Percentiles rank a stretch among this genome's conserved stretches.
phyloP scores from a whole-genome alignment of 1,140 invertebrate genomes.

The Coenobita brevimanus region DNA sequence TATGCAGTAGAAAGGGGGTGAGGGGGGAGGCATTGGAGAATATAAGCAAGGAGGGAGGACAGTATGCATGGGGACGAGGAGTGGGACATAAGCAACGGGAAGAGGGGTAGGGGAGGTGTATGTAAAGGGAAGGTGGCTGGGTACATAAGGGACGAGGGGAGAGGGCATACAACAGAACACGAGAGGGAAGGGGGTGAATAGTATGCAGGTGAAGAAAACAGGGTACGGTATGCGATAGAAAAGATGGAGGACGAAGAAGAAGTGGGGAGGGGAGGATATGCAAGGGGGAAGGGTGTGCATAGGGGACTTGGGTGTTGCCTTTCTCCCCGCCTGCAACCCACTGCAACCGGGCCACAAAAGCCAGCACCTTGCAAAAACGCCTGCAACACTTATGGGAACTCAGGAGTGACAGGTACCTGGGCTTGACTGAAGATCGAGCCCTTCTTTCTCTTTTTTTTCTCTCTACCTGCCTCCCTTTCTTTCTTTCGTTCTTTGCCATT shows the following conservation, averaged over 20 bases:
- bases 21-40: no score
- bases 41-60: no score
- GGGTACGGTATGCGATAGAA: neutral
- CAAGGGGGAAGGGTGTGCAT: no score
- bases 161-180: neutral
- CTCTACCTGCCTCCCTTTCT: no score
- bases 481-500: no score
- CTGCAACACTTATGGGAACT: neutral
- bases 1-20: no score
- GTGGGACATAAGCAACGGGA: neutral
- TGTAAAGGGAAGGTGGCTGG: neutral
- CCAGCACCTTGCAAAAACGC: neutral
- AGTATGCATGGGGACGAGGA: neutral
- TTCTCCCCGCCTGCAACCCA: slow-evolving; percentile 3
- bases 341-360: neutral
- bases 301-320: no score
- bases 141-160: neutral
- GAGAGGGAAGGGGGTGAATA: neutral
- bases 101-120: neutral
- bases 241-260: neutral
- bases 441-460: no score
- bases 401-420: no score
- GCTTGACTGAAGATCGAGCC: no score
- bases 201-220: neutral
- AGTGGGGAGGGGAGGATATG: no score